phyloP scores from a whole-genome alignment of 2,113 vertebrate genomes.

The Pelvicachromis taeniatus region DNA sequence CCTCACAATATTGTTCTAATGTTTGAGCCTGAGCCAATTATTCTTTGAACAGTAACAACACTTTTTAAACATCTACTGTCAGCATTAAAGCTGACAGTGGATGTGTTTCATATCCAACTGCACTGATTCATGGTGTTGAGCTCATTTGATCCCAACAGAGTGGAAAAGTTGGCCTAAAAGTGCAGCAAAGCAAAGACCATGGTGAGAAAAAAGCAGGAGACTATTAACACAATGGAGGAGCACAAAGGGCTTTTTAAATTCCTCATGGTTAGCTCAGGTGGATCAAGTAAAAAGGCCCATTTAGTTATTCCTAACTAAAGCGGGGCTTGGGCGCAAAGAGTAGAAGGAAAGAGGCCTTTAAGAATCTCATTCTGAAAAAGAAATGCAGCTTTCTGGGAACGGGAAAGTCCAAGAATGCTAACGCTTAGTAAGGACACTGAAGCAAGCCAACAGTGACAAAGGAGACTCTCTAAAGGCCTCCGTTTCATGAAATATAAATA shows the following conservation, averaged over 20 bases:
- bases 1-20: background rate
- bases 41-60: background rate
- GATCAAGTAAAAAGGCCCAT: background rate
- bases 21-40: background rate
- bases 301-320: background rate
- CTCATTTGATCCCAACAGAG: background rate
- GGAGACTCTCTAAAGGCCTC: slow-evolving; percentile 55
- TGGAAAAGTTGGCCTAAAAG: background rate
- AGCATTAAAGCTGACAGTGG: background rate
- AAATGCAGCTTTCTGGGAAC: slow-evolving; percentile 61
- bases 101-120: background rate
- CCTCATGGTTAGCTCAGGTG: background rate
- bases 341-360: background rate
- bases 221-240: background rate
- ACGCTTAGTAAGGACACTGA: slow-evolving; percentile 47
- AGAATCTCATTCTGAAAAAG: slow-evolving; percentile 29
- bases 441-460: slow-evolving; percentile 70
- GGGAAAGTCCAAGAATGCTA: slow-evolving; percentile 49
- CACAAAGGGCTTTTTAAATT: background rate
- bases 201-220: background rate
- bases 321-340: background rate
- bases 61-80: background rate
- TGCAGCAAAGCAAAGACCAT: background rate
- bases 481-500: slow-evolving; percentile 60
- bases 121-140: background rate